Evolutionary conservation across 2,888 invertebrate genomes (phyloP), one percentile per base, ranked within the genome.

Genomic region (Lissonota sp.): DNA sequence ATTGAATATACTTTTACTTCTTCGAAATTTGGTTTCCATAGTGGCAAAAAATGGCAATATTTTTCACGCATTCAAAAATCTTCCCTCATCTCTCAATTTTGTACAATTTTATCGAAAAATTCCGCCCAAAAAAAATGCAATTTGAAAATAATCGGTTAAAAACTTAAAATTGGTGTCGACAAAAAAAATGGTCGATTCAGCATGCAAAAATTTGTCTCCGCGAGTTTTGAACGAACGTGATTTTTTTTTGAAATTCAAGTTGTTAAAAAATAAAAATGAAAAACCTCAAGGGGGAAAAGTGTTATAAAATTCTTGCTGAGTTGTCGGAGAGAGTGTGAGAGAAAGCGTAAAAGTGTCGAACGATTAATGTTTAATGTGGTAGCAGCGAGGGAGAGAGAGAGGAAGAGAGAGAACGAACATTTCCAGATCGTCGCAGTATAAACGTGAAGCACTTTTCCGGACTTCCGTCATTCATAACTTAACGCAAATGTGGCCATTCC

Each of bases 391-490:
- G 60, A 26, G 60, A 53, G 14, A 51, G 6, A 26, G 26, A 64
- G 8, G n/a, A 12, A 40, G 37, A 37, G 63, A 46, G 46, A 64
- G 70, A 63, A 49, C 37, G 72, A 69, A 75, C 67, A 69, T 62
- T 26, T 26, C 26, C 62, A 14, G 67, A 37, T 67, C 67, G 67
- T 44, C 12, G 51, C 46, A 44, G 62, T 62, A 46, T 53, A 53
- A 71, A 71, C 49, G 60, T 67, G 71, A 57, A 40, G 55, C 63
- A 49, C 63, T 69, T 55, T 16, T 46, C 51, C 60, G 55, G 66
- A 72, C 74, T 71, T 72, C 46, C 55, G 62, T 75, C 75, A 67
- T 82, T 75, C 71, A 82, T 82, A 75, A 79, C 42, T 82, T 66
- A 82, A 51, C 40, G 55, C 67, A 57, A 67, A 66, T 62, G 69